A percentile compares a stretch with the other conserved stretches of the same genome.
Conservation (phyloP, 2,888 invertebrate genomes). For the Agonopterix arenella region DNA sequence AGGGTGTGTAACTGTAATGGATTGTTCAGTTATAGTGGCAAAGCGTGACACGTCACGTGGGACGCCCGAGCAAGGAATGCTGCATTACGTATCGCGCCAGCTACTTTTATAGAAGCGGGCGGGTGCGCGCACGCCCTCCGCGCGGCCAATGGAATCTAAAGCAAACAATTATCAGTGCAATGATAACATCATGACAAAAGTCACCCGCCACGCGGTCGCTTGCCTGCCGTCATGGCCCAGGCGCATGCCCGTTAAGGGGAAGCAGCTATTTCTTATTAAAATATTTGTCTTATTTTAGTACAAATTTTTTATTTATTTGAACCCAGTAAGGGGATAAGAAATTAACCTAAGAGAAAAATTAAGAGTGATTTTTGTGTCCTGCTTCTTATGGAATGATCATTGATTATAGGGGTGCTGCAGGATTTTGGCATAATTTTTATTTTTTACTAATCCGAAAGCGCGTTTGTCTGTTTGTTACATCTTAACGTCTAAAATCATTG, state of each 20-base stretch:
- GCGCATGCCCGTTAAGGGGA: conserved; percentile 59
- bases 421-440: too few species aligned
- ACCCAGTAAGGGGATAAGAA: too few species aligned
- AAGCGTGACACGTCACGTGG: conserved; percentile 30
- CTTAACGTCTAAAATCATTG: too few species aligned
- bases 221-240: conserved; percentile 38
- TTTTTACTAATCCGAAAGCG: too few species aligned
- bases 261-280: conserved; percentile 11
- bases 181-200: conserved; percentile 38
- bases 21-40: conserved; percentile 1
- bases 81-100: conserved; percentile 19
- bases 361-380: too few species aligned
- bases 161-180: conserved; percentile 5
- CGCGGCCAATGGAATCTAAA: conserved; percentile 56
- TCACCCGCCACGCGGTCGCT: conserved; percentile 49
- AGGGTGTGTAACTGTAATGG: conserved; percentile 10
- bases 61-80: conserved; percentile 39
- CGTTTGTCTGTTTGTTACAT: too few species aligned
- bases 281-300: too few species aligned
- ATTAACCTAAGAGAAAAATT: too few species aligned
- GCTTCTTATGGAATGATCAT: too few species aligned
- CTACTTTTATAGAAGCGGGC: conserved; percentile 50
- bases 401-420: too few species aligned
- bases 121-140: conserved; percentile 59
- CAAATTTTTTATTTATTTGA: too few species aligned